Evolutionary conservation across 2,888 invertebrate genomes (phyloP).

Genomic region (Rapana venosa): DNA sequence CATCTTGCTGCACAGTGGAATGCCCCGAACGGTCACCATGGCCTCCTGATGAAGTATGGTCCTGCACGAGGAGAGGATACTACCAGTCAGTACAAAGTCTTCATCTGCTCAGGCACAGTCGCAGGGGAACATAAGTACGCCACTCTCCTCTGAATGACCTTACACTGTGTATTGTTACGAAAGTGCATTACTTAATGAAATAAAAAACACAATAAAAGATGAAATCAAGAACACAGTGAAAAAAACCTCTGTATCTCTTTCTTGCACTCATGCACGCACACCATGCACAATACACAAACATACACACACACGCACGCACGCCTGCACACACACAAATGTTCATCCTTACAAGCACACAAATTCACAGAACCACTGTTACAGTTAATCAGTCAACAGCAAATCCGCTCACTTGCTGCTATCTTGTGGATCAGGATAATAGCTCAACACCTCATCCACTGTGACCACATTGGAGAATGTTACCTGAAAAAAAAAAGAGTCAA

Average conservation of each 20-base stretch:
- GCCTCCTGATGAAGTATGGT: slow-evolving; percentile 96
- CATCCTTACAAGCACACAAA: neutral
- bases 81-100: too few relatives aligned
- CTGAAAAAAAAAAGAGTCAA: slow-evolving; percentile 78
- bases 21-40: slow-evolving; percentile 93
- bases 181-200: neutral
- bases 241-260: neutral
- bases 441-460: slow-evolving; percentile 94
- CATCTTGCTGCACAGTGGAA: slow-evolving; percentile 95
- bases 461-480: slow-evolving; percentile 94
- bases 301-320: too few relatives aligned
- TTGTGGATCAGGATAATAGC: slow-evolving; percentile 91
- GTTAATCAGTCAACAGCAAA: neutral
- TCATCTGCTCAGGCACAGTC: too few relatives aligned
- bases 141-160: too few relatives aligned
- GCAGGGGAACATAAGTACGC: too few relatives aligned
- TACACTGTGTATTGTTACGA: neutral
- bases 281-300: neutral
- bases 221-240: too few relatives aligned
- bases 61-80: slow-evolving; percentile 63
- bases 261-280: neutral
- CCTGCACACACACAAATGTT: too few relatives aligned
- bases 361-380: neutral
- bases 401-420: slow-evolving; percentile 77
- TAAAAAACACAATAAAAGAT: neutral